phyloP scores from a whole-genome alignment of 2,888 invertebrate genomes.

The Coremacera marginata region DNA sequence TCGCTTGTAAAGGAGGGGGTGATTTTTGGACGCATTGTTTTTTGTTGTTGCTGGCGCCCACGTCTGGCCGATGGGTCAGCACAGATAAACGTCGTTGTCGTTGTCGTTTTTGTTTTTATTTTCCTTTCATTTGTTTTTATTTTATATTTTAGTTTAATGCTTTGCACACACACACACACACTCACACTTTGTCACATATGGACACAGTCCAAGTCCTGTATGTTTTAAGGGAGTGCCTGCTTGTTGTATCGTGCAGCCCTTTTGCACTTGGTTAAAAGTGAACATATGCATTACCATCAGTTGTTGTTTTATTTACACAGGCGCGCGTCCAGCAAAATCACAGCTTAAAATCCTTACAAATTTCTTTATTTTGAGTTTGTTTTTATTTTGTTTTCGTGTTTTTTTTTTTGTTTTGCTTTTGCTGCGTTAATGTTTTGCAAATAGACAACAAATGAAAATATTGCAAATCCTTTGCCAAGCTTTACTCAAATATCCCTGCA shows the following conservation, averaged over 20 bases:
- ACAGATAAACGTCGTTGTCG: conserved; percentile 31
- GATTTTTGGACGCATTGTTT: conserved; percentile 29
- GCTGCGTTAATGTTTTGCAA: conserved; percentile 21
- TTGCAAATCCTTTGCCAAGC: conserved; percentile 12
- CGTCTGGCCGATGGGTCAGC: conserved; percentile 33
- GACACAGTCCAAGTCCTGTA: background rate
- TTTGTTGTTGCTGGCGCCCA: background rate
- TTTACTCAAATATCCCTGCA: background rate
- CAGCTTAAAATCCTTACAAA: background rate
- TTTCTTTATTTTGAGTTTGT: background rate
- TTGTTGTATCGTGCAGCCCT: background rate
- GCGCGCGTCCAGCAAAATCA: background rate
- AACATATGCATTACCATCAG: conserved; percentile 8
- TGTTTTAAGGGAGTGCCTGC: background rate
- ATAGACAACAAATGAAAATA: conserved; percentile 4
- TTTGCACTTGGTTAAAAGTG: background rate
- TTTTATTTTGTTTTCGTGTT: background rate
- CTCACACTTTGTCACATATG: background rate
- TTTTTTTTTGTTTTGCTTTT: conserved; percentile 21
- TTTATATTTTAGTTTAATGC: conserved; percentile 28
- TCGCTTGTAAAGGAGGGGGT: conserved; percentile 40
- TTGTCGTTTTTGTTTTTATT: conserved; percentile 13
- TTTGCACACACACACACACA: background rate
- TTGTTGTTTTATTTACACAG: conserved; percentile 20
- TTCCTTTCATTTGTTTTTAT: conserved; percentile 9